Evolutionary conservation across 2,888 invertebrate species (phyloP).

Genomic region (Pseudococcus jackbeardsleyi): DNA sequence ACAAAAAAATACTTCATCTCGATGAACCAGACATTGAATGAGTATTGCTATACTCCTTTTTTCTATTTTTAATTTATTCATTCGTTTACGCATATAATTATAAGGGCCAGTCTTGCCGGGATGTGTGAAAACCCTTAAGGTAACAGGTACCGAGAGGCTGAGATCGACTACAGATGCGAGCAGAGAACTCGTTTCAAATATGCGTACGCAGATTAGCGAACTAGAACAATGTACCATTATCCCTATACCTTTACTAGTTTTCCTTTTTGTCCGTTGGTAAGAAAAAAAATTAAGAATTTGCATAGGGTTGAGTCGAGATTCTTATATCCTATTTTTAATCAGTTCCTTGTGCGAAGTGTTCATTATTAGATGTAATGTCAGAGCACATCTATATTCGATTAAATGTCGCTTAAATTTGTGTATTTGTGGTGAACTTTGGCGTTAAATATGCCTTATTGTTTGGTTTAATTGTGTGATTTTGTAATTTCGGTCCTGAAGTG

Average conservation of each 20-base stretch:
- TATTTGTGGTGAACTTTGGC: background rate
- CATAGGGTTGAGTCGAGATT: constrained; percentile 19
- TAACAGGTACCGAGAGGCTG: background rate
- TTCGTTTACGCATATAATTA: constrained; percentile 62
- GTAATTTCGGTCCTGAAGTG: too few species aligned
- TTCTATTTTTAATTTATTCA: constrained; percentile 63
- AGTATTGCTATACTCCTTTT: constrained; percentile 38
- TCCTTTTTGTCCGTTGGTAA: constrained; percentile 55
- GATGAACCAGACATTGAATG: constrained; percentile 51
- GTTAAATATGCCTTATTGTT: background rate
- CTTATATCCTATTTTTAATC: background rate
- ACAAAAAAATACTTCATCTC: background rate
- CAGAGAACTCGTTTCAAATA: constrained; percentile 31
- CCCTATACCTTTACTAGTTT: constrained; percentile 58
- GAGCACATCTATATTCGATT: background rate
- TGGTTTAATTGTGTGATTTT: too few species aligned
- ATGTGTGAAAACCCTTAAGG: constrained; percentile 62
- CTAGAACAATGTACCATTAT: constrained; percentile 63
- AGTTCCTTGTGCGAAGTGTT: background rate
- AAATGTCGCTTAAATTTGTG: background rate
- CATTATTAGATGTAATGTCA: background rate
- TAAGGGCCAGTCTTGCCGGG: constrained; percentile 56
- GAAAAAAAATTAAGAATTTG: constrained; percentile 62
- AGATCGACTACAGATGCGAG: constrained; percentile 13
- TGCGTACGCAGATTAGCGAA: constrained; percentile 60